Percentiles rank a stretch among this genome's conserved stretches.
Conservation (phyloP, 2,113 vertebrate species). For the Mustela nigripes region DNA sequence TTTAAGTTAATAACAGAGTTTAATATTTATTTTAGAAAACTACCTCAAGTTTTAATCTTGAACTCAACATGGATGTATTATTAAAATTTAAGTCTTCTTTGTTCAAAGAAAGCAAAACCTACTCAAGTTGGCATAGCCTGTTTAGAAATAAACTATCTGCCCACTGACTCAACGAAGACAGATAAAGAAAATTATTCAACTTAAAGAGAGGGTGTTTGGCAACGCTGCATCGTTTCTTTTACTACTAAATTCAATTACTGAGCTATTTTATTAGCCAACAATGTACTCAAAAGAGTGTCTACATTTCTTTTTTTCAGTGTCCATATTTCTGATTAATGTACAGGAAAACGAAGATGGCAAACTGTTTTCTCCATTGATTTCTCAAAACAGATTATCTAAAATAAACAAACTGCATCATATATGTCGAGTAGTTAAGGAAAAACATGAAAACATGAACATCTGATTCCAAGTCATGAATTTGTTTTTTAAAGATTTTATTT, state of each 20-base stretch:
- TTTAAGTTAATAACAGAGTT: constrained; percentile 45
- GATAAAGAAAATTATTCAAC: constrained; percentile 24
- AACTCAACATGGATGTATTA: background rate
- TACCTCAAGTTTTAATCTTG: constrained; percentile 48
- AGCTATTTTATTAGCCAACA: constrained; percentile 38
- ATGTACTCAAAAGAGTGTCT: constrained; percentile 44
- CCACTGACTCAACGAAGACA: constrained; percentile 3
- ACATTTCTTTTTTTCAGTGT: background rate
- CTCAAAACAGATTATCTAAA: background rate
- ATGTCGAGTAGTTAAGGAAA: background rate
- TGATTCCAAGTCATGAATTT: constrained; percentile 28
- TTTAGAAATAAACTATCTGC: constrained; percentile 32
- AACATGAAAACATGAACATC: background rate
- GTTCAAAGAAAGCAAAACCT: background rate
- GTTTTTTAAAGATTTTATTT: background rate
- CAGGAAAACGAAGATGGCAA: background rate
- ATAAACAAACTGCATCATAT: background rate
- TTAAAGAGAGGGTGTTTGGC: background rate
- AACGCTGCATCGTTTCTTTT: constrained; percentile 22
- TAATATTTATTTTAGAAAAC: constrained; percentile 50
- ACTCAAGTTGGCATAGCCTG: background rate
- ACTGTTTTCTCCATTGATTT: constrained; percentile 21
- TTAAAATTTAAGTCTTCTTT: constrained; percentile 15
- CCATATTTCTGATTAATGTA: background rate
- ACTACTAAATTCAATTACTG: constrained; percentile 42